A percentile compares a stretch with the other conserved stretches of the same genome.
Evolutionary conservation across 2,113 vertebrate species (phyloP).

Genomic region (Labrus mixtus): DNA sequence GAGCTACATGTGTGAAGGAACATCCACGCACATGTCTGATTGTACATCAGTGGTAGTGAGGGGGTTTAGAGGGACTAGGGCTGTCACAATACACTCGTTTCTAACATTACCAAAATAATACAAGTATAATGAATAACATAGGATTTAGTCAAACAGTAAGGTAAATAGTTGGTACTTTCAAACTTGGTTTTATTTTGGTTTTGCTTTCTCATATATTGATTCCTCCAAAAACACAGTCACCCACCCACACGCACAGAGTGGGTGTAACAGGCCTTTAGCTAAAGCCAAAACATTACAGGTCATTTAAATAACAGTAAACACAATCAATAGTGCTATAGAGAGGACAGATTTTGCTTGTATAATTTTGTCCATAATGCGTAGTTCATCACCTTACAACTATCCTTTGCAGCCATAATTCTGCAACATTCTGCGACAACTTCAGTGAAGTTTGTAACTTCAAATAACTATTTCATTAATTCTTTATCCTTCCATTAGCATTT

Average conservation of each 20-base stretch:
- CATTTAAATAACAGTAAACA: background rate
- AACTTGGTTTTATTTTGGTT: background rate
- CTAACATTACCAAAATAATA: background rate
- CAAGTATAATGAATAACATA: background rate
- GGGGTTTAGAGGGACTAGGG: slow-evolving; percentile 5
- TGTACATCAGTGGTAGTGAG: slow-evolving; percentile 4
- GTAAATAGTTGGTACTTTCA: background rate
- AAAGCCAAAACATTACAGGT: too few species aligned
- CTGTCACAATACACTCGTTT: slow-evolving; percentile 21
- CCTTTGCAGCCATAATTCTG: too few species aligned
- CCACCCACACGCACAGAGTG: too few species aligned
- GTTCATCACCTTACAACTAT: too few species aligned
- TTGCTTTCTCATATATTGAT: background rate
- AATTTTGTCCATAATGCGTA: background rate
- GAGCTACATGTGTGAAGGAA: background rate
- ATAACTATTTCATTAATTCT: background rate
- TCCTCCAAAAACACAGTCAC: too few species aligned
- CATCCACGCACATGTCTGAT: slow-evolving; percentile 22
- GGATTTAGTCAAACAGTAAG: background rate
- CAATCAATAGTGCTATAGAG: background rate
- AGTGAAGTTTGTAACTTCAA: too few species aligned
- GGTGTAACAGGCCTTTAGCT: background rate
- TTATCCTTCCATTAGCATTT: background rate
- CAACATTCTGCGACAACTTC: too few species aligned
- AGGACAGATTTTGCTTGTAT: background rate